Percentiles rank a stretch among this genome's conserved stretches.
phyloP scores from a whole-genome alignment of 2,113 vertebrate genomes.

The Nothobranchius furzeri region DNA sequence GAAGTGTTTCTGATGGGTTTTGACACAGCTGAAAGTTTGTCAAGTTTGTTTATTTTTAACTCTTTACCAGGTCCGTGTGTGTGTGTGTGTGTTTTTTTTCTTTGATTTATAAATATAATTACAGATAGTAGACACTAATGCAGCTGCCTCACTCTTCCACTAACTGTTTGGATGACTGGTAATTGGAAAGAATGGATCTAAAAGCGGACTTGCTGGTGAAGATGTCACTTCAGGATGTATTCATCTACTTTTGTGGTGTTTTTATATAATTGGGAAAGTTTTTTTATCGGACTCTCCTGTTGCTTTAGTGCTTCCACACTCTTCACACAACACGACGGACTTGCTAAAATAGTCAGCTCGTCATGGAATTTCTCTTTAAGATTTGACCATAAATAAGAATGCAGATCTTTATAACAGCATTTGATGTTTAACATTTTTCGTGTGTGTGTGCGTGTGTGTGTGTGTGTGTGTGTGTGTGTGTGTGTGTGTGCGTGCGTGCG shows the following conservation, averaged over 20 bases:
- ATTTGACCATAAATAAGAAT: background rate
- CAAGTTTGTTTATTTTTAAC: no score
- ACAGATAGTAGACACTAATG: background rate
- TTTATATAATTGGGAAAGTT: background rate
- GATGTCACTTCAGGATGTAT: background rate
- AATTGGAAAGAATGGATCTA: background rate
- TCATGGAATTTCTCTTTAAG: background rate
- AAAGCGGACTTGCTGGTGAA: constrained; percentile 5
- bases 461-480: no score
- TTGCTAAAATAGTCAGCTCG: background rate
- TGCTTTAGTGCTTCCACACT: background rate
- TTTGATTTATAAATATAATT: background rate
- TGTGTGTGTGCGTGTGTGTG: no score
- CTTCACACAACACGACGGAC: background rate
- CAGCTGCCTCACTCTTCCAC: background rate
- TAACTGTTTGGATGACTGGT: background rate
- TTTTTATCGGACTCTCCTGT: background rate
- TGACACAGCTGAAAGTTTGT: no score
- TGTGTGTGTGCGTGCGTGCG: background rate
- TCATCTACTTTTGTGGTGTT: background rate
- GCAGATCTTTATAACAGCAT: background rate
- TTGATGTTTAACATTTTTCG: no score
- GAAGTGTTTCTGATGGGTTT: no score
- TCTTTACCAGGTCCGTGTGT: background rate
- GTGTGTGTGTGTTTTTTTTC: background rate